These are phyloP conservation scores for Bujurquina vittata DNA, from an alignment of 2,113 vertebrate genomes.

Conservation along the genomic window DNA sequence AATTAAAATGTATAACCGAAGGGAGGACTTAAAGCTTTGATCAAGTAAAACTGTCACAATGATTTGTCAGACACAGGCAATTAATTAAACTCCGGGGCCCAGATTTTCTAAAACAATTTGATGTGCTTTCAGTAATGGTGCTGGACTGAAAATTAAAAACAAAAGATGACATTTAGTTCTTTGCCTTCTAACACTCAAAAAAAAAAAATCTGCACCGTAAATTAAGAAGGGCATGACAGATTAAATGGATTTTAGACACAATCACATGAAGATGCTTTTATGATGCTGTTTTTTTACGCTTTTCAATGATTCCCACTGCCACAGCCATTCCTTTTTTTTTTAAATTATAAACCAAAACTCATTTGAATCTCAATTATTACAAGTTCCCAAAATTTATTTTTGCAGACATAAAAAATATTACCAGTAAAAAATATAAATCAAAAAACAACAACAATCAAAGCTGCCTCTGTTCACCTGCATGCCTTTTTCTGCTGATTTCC, in stretches of 20 bases:
- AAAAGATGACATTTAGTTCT: background rate
- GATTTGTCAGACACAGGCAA: background rate
- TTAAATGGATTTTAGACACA: background rate
- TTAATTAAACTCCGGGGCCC: background rate
- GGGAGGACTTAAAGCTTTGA: conserved; percentile 2
- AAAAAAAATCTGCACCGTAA: background rate
- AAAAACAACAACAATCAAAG: background rate
- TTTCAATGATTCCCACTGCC: too few species aligned
- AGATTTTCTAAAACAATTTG: background rate
- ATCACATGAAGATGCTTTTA: background rate
- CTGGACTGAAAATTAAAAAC: background rate
- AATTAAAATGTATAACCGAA: background rate
- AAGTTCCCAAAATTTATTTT: conserved; percentile 49
- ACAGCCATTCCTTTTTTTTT: background rate
- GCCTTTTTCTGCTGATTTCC: background rate
- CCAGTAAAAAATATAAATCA: conserved; percentile 14
- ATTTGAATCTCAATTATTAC: background rate
- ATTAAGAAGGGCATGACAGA: background rate
- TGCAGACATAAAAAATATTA: background rate
- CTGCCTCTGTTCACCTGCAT: background rate
- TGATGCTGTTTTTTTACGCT: background rate
- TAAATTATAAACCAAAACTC: background rate
- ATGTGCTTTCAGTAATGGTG: background rate
- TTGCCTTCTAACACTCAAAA: background rate
- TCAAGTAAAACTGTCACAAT: background rate